phyloP scores from a whole-genome alignment of 2,888 invertebrate genomes.

The Gandaritis pyraliata region DNA sequence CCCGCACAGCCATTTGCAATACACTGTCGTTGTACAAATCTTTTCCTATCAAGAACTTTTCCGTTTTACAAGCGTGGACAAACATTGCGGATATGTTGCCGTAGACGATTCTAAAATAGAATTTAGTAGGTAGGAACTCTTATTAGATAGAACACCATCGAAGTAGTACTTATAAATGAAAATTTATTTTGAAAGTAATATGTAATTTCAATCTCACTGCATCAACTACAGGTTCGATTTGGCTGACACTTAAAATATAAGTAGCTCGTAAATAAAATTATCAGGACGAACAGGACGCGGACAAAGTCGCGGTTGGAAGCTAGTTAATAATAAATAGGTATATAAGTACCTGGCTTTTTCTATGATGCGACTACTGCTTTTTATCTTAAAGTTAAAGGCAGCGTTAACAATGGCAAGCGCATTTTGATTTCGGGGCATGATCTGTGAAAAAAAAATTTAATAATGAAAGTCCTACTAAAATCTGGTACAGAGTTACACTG shows the following conservation, averaged over 20 bases:
- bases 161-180: too few species aligned
- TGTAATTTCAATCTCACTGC: too few species aligned
- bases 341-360: background rate
- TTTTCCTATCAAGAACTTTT: slow-evolving; percentile 78
- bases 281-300: too few species aligned
- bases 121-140: background rate
- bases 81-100: slow-evolving; percentile 86
- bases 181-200: too few species aligned
- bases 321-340: too few species aligned
- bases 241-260: too few species aligned
- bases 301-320: too few species aligned
- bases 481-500: too few species aligned
- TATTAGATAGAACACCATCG: too few species aligned
- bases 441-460: slow-evolving; percentile 74
- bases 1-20: slow-evolving; percentile 78
- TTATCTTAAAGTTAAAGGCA: slow-evolving; percentile 86
- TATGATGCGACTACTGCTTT: slow-evolving; percentile 50
- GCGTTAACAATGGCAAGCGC: slow-evolving; percentile 91
- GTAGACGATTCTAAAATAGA: slow-evolving; percentile 80
- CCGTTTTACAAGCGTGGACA: slow-evolving; percentile 85
- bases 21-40: slow-evolving; percentile 65
- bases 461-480: too few species aligned
- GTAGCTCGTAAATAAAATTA: too few species aligned
- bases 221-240: too few species aligned
- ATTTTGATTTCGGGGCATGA: slow-evolving; percentile 90